Base-by-base conservation (phyloP, 2,113 vertebrate genomes). In the Strix aluco region DNA sequence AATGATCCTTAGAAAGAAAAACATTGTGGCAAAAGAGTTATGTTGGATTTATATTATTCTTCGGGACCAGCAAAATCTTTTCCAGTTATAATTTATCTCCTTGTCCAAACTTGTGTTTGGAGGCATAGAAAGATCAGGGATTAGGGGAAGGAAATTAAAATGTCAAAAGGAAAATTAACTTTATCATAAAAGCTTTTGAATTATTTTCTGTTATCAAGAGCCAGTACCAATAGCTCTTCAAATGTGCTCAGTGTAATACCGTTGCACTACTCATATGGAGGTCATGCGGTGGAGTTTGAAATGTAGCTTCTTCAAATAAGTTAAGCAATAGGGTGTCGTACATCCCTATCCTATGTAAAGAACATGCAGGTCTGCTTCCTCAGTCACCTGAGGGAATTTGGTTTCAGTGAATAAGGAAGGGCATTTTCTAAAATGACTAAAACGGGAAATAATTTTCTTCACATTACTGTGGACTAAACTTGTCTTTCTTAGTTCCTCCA, bases 401-500 rank as follows among this genome's bases (percentile, higher is more conserved):
- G 30, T 81, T 74, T 90, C 38, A n/a, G 23, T 67, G 59, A 66
- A 32, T 73, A 82, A 78, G 14, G 25, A 67, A 58, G 25, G 42
- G 46, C 4, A 8, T 87, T 91, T 92, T 75, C 25, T 51, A 27
- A 90, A 92, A 72, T 42, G 6, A 26, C 71, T 73, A 81, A 59
- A 66, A 3, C 3, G 7, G 34, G 49, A 20, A 70, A 83, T 3
- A 52, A 67, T 49, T 90, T 59, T 73, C 30, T 74, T 52, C 10
- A 16, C 5, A 0, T 87, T 67, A 72, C 42, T 30, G 3, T 61
- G 67, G 20, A 38, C 66, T 95, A 46, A 57, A 49, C 4, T 91
- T 96, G 15, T 80, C 85, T 67, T 78, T 73, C 79, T 69, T 94
- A 99, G 99, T 99, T 88, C 98, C 99, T 96, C 99, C 99, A 14